A percentile compares a stretch with the other conserved stretches of the same genome.
These are phyloP conservation scores for Drosophila cognata DNA, from an alignment of 2,888 invertebrate species.

Conservation along the genomic window DNA sequence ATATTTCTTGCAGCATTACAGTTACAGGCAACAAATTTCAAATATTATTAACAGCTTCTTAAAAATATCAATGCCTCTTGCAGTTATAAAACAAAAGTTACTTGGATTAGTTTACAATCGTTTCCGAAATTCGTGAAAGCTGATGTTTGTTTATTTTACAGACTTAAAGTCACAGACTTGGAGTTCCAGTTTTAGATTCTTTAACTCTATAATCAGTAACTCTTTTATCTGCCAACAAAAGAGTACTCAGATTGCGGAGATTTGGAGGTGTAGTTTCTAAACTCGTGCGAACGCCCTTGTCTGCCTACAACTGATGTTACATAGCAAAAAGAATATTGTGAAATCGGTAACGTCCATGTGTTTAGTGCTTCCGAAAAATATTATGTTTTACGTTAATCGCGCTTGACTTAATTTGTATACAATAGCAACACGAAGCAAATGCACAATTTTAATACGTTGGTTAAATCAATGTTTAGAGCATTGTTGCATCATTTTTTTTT, in stretches of 20 bases:
- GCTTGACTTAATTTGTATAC: constrained; percentile 50
- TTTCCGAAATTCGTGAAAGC: background rate
- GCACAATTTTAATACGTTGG: constrained; percentile 4
- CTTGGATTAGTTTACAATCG: background rate
- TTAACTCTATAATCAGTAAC: background rate
- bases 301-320: background rate
- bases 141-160: background rate
- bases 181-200: background rate
- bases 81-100: background rate
- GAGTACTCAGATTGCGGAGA: background rate
- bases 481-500: constrained; percentile 41
- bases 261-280: background rate
- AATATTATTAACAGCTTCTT: background rate
- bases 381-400: constrained; percentile 15
- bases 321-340: background rate
- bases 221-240: background rate
- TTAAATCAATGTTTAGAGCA: constrained; percentile 59
- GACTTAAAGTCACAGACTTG: too few species aligned
- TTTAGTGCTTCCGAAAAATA: background rate
- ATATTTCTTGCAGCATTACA: background rate
- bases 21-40: background rate
- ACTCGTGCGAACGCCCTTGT: background rate
- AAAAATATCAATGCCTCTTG: background rate
- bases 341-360: background rate
- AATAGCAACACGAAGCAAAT: constrained; percentile 44